Base-by-base conservation (phyloP, 1,140 invertebrate species). In the Pseudoatta argentina region DNA sequence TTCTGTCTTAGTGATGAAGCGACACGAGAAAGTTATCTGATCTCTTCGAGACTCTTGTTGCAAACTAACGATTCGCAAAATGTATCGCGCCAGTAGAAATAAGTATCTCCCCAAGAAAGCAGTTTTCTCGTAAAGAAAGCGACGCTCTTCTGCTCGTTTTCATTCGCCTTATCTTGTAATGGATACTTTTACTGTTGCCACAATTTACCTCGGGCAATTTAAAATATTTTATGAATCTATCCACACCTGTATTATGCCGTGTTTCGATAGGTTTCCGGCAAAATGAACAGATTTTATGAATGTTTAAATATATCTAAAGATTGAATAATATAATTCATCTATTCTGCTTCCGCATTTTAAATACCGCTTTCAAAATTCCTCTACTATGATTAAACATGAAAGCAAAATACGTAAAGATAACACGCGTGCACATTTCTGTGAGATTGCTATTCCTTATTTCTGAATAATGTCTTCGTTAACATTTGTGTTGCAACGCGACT, bases 11-110 rank as follows among this genome's bases (percentile, higher is more conserved):
- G 57, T 75, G 79, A 83, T 81, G 64, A 81, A 81, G 21, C 77
- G 79, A n/a, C 24, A 51, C 79, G 69, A 6, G 51, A n/a, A 66
- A 73, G 69, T 73, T 83, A 83, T 83, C 69, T 59, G 79, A 83
- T 75, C 69, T 83, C 39, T 82, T 73, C 69, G 55, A 61, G 79
- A 83, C 53, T 73, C 79, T 83, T 63, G 69, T 83, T 61, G 79
- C 69, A 75, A 83, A 48, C 39, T 83, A 83, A 83, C 79, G 55
- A 83, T 83, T 83, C 69, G 79, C 69, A 75, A 83, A 83, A 83
- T 83, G 69, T 75, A 61, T 83, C 69, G 39, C 69, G 55, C 67
- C 24, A 5, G 53, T 16, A n/a, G 69, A 83, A 73, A 24, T 66
- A 79, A 79, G 24, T 83, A 73, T 83, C 57, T 83, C 0, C 18